A percentile compares a stretch with the other conserved stretches of the same genome.
Conservation (phyloP, 2,797 vertebrate genomes). For the Miichthys miiuy region DNA sequence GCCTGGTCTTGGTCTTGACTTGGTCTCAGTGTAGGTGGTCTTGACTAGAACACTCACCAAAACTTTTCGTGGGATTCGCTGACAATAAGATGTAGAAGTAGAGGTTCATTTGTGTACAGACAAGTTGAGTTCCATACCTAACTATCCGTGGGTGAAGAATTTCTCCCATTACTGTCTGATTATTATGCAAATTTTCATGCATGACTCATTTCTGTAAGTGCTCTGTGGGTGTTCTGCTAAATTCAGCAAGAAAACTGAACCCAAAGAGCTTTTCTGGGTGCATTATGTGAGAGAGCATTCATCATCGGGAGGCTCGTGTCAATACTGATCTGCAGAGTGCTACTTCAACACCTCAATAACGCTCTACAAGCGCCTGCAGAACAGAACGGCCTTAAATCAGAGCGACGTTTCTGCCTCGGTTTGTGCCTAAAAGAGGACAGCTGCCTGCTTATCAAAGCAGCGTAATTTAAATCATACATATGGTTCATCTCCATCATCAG, state of each 20-base stretch:
- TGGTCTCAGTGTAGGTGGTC: too few species aligned
- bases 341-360: slow-evolving; percentile 56
- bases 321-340: slow-evolving; percentile 51
- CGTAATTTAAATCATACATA: not conserved
- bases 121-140: slow-evolving; percentile 8
- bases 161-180: slow-evolving; percentile 37
- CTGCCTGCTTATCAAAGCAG: slow-evolving; percentile 19
- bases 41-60: too few species aligned
- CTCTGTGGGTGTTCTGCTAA: slow-evolving; percentile 56
- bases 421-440: slow-evolving; percentile 5
- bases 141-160: slow-evolving; percentile 10
- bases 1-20: too few species aligned
- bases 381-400: slow-evolving; percentile 10
- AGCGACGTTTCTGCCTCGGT: not conserved
- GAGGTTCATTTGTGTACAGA: not conserved
- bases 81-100: not conserved
- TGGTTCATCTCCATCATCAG: not conserved
- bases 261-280: slow-evolving; percentile 57
- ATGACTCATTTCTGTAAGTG: slow-evolving; percentile 62
- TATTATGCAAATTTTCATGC: slow-evolving; percentile 48
- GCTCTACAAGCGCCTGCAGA: slow-evolving; percentile 23
- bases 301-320: slow-evolving; percentile 34
- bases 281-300: slow-evolving; percentile 58
- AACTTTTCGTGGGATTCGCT: slow-evolving; percentile 15
- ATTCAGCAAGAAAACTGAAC: slow-evolving; percentile 47